Conservation (phyloP, 2,888 invertebrate genomes). For the Erebia ligea region DNA sequence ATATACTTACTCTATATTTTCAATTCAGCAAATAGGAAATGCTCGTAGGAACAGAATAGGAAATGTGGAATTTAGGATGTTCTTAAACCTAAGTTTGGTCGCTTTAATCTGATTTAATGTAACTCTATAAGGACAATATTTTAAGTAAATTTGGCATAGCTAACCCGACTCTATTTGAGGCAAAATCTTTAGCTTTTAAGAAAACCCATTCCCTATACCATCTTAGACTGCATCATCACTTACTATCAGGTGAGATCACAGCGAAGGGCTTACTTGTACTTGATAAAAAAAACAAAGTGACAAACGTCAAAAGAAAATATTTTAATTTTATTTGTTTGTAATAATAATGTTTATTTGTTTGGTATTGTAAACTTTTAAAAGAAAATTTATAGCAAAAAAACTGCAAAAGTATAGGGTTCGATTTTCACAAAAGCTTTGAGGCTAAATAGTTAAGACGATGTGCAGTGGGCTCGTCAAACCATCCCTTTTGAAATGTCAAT, state of each 20-base stretch:
- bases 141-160: not conserved
- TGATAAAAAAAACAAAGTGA: too few relatives aligned
- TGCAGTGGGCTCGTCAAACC: conserved; percentile 56
- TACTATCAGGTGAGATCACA: too few relatives aligned
- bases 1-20: conserved; percentile 5
- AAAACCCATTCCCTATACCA: too few relatives aligned
- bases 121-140: not conserved
- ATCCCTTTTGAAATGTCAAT: conserved; percentile 49
- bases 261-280: too few relatives aligned
- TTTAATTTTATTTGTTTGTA: too few relatives aligned
- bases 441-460: conserved; percentile 57
- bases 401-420: not conserved
- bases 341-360: not conserved
- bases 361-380: not conserved
- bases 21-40: conserved; percentile 1
- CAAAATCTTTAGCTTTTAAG: too few relatives aligned
- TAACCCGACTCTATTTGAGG: too few relatives aligned
- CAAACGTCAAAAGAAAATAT: too few relatives aligned
- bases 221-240: too few relatives aligned
- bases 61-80: conserved; percentile 4
- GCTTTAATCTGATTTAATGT: conserved; percentile 8
- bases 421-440: conserved; percentile 18
- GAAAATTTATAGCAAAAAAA: not conserved
- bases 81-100: conserved; percentile 2
- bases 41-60: not conserved